Conservation (phyloP, 2,113 vertebrate species). For the Petaurus breviceps region DNA sequence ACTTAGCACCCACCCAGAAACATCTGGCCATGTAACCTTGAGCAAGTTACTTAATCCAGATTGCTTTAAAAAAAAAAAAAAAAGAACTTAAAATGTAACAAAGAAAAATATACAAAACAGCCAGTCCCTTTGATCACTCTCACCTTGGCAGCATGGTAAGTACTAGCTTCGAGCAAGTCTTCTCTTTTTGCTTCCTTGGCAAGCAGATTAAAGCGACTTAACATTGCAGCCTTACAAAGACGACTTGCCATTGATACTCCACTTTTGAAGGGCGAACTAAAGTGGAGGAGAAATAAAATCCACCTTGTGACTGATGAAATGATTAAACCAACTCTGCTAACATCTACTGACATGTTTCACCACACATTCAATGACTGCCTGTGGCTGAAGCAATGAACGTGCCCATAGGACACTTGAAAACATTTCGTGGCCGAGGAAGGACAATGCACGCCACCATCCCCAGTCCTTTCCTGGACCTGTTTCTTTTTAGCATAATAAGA, state of each 20-base stretch:
- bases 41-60: no score
- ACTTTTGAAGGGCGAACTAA: slow-evolving; percentile 95
- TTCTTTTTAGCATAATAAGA: not conserved
- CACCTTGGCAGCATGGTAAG: slow-evolving; percentile 94
- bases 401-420: not conserved
- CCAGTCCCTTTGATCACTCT: slow-evolving; percentile 33
- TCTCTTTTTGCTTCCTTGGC: slow-evolving; percentile 87
- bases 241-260: slow-evolving; percentile 92
- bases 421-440: not conserved
- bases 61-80: no score
- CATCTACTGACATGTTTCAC: not conserved
- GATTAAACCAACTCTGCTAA: not conserved
- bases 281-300: slow-evolving; percentile 21
- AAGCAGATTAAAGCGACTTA: slow-evolving; percentile 92
- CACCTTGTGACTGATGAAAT: slow-evolving; percentile 4
- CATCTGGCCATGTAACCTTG: no score
- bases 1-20: no score
- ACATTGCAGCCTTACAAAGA: slow-evolving; percentile 96
- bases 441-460: not conserved
- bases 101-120: no score
- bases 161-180: slow-evolving; percentile 83
- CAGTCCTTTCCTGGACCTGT: slow-evolving; percentile 27
- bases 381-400: not conserved
- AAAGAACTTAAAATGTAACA: no score
- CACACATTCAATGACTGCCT: not conserved